A percentile compares a stretch with the other conserved stretches of the same genome.
These are phyloP conservation scores for Pogonus chalceus DNA, from an alignment of 1,140 invertebrate genomes.

Conservation along the genomic window DNA sequence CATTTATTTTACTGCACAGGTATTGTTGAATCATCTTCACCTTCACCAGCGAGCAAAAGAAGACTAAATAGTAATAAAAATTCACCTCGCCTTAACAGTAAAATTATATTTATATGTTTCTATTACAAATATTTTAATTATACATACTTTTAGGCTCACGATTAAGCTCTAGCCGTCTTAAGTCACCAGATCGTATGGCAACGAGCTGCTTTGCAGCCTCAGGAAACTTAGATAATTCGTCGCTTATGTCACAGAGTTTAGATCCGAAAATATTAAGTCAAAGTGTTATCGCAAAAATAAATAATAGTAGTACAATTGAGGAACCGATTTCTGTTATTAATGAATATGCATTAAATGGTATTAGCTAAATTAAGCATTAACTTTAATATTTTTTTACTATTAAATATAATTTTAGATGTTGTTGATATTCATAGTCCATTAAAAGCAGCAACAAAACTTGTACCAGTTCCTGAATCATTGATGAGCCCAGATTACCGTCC, in stretches of 20 bases:
- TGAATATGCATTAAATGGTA: conserved; percentile 23
- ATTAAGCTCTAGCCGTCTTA: conserved; percentile 37
- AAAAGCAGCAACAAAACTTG: conserved; percentile 70
- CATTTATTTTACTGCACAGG: neutral
- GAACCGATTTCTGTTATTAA: neutral
- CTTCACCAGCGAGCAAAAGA: conserved; percentile 35
- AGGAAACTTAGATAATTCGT: conserved; percentile 27
- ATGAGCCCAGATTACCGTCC: conserved; percentile 73
- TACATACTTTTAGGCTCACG: conserved; percentile 31
- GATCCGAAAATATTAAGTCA: conserved; percentile 37
- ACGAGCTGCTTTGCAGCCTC: conserved; percentile 51
- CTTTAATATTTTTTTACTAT: neutral
- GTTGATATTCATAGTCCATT: conserved; percentile 49
- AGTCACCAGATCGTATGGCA: conserved; percentile 60
- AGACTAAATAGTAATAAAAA: conserved; percentile 34
- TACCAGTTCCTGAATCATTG: conserved; percentile 73
- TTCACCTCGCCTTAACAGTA: conserved; percentile 9
- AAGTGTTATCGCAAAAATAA: conserved; percentile 10
- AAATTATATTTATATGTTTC: conserved; percentile 11
- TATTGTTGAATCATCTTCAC: conserved; percentile 1
- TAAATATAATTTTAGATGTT: conserved; percentile 18
- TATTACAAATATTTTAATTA: neutral
- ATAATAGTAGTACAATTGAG: conserved; percentile 2
- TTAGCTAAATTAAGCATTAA: neutral
- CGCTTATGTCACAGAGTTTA: conserved; percentile 53